Evolutionary conservation across 2,797 vertebrate species (phyloP).

Genomic region (Bryconaethiops microstoma): DNA sequence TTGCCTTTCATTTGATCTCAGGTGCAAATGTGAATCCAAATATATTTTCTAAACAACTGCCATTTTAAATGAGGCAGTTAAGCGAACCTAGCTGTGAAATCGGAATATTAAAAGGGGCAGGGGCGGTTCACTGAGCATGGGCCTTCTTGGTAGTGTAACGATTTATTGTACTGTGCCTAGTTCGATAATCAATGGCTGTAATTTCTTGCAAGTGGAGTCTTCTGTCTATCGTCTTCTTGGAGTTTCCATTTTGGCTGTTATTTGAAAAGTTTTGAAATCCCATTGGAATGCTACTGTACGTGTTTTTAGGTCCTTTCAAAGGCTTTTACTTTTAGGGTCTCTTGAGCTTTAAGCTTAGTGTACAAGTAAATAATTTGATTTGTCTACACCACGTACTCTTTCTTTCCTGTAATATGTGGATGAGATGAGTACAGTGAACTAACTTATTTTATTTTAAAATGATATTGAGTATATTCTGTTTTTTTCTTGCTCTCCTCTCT

Average conservation of each 20-base stretch:
- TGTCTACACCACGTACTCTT: conserved; percentile 35
- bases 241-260: conserved; percentile 30
- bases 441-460: conserved; percentile 50
- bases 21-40: conserved; percentile 50
- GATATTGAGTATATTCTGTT: conserved; percentile 22
- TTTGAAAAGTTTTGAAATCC: conserved; percentile 43
- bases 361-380: conserved; percentile 53
- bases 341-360: conserved; percentile 57
- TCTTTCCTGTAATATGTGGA: conserved; percentile 44
- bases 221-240: conserved; percentile 46
- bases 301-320: conserved; percentile 47
- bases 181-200: neutral
- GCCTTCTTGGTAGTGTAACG: conserved; percentile 21
- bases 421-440: conserved; percentile 57
- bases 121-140: neutral
- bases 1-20: conserved; percentile 59
- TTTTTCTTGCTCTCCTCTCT: conserved; percentile 13
- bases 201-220: neutral
- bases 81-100: neutral
- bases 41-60: conserved; percentile 29
- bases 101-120: neutral
- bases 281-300: neutral
- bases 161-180: neutral
- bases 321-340: conserved; percentile 55
- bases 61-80: conserved; percentile 4